phyloP scores from a whole-genome alignment of 2,888 invertebrate species.

The Margaritifera margaritifera region DNA sequence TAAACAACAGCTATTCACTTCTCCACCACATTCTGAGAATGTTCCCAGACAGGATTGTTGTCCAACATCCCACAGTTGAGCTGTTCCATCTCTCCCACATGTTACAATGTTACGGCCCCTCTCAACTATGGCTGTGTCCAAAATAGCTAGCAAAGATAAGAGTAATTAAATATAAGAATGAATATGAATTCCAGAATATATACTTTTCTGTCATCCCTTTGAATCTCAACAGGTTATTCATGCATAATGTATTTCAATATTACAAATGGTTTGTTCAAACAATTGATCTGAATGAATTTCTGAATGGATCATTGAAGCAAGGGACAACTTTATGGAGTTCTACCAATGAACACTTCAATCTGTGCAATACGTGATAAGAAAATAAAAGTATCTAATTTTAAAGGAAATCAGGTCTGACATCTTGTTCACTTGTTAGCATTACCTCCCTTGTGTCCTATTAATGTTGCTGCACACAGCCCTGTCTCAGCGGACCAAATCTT shows the following conservation, averaged over 20 bases:
- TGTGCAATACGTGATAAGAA: too few species aligned
- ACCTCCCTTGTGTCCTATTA: constrained; percentile 80
- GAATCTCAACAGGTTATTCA: too few species aligned
- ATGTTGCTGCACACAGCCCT: constrained; percentile 80
- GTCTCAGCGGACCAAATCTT: constrained; percentile 83
- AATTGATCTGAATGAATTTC: too few species aligned
- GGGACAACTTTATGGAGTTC: too few species aligned
- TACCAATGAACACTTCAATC: too few species aligned
- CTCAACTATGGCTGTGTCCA: constrained; percentile 80
- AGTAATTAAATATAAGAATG: neutral
- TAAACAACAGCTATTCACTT: constrained; percentile 78
- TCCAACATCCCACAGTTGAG: constrained; percentile 82
- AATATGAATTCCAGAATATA: neutral
- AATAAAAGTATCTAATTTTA: too few species aligned
- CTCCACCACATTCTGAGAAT: constrained; percentile 75
- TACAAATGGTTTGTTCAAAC: too few species aligned
- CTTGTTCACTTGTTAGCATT: neutral
- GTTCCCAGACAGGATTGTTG: constrained; percentile 77
- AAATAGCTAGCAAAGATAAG: constrained; percentile 74
- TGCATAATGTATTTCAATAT: too few species aligned
- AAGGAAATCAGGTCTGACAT: too few species aligned
- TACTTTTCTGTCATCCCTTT: too few species aligned
- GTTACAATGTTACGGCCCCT: constrained; percentile 82
- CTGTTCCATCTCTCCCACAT: constrained; percentile 82
- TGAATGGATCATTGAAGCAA: too few species aligned